Evolutionary conservation across 37 sponge, comb jelly and placozoan species (phyloP), one percentile per base, ranked within the genome.

Genomic region (Spongilla lacustris): DNA sequence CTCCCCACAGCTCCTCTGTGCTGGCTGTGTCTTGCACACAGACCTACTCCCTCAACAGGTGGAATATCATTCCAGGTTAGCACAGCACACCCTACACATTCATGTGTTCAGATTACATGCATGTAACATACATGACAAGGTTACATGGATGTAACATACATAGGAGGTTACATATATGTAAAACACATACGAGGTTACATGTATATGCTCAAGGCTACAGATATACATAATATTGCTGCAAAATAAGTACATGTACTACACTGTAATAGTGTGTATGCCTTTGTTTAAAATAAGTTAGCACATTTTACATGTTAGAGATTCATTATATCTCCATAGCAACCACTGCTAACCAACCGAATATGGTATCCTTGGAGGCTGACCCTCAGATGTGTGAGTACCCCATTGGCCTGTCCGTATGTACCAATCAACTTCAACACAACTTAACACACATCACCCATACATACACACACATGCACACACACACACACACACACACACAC

Each of bases 11-110:
- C 50, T 50, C 74, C 27, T 41, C 86, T 13, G 36, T 91, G 33
- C 70, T 91, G 9, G 77, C 77, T 4, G 69, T 94, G 66, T 76
- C 93, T 6, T 91, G 76, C 80, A 94, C 88, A 30, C 94, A 94
- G 31, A 82, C 83, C 71, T 94, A 72, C 75, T 77, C 93, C 22
- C 50, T 91, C 49, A 91, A 88, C 88, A 88, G 74, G 68, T 94
- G 89, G 85, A 80, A 31, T 8, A 66, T 90, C 66, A 72, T 41
- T 67, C 73, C 74, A 91, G 87, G 91, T 90, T 22, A 73, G 50
- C 66, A 46, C 46, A 46, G 8, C 46, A 46, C 46, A 46, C 46
- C 8, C 46, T 46, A 46, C 46, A 46, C 46, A 46, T 46, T 46
- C 46, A 28, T 70, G 28, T 70, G 71, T 70, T 25, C 71, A 70